Conservation (phyloP, 1,140 invertebrate species). For the Cydia amplana region DNA sequence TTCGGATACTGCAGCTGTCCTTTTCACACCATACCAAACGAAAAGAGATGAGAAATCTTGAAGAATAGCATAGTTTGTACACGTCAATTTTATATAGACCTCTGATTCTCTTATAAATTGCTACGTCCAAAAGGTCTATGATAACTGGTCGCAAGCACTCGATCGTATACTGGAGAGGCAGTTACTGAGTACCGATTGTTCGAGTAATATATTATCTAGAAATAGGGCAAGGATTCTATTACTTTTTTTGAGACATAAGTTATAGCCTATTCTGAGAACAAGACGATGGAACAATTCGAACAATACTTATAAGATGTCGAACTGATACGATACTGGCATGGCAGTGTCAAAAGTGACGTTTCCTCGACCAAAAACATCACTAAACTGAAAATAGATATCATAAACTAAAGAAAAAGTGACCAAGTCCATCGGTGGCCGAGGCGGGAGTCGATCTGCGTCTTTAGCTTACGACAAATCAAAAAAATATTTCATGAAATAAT, state of each 20-base stretch:
- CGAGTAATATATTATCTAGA: slow-evolving; percentile 17
- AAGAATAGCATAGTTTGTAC: slow-evolving; percentile 9
- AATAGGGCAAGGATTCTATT: slow-evolving; percentile 1
- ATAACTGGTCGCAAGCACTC: slow-evolving; percentile 5
- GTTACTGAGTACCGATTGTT: slow-evolving; percentile 10
- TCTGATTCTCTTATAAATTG: neutral
- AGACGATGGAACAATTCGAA: too few relatives aligned
- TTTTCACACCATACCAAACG: neutral
- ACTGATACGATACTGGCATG: too few relatives aligned
- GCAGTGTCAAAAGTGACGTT: too few relatives aligned
- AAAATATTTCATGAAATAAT: too few relatives aligned
- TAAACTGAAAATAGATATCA: too few relatives aligned
- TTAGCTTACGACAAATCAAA: too few relatives aligned
- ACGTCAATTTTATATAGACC: neutral
- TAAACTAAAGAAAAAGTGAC: too few relatives aligned
- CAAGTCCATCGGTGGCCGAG: too few relatives aligned
- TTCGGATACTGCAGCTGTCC: neutral
- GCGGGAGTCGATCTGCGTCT: too few relatives aligned
- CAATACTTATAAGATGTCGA: too few relatives aligned
- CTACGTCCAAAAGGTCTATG: neutral
- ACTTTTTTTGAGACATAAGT: slow-evolving; percentile 1
- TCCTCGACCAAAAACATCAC: too few relatives aligned
- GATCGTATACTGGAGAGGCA: slow-evolving; percentile 16
- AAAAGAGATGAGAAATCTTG: slow-evolving; percentile 7
- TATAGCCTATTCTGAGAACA: too few relatives aligned